phyloP scores from a whole-genome alignment of 1,140 invertebrate species.

The Eubasilissa regina region DNA sequence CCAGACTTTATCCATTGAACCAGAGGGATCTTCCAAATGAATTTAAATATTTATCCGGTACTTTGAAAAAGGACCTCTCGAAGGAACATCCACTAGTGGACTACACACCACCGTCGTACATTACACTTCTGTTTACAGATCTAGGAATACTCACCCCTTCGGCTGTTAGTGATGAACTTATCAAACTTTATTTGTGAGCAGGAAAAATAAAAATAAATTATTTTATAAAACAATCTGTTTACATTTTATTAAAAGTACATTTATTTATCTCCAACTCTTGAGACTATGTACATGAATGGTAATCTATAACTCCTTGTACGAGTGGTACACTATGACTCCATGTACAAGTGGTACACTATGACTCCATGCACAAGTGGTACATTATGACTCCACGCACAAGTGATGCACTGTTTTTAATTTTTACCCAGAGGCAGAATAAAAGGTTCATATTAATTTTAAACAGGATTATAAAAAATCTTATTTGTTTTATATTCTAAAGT shows the following conservation, averaged over 20 bases:
- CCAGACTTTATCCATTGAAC: slow-evolving; percentile 93
- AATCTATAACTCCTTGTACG: no score
- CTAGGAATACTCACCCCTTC: slow-evolving; percentile 95
- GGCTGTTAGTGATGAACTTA: slow-evolving; percentile 96
- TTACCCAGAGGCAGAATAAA: no score
- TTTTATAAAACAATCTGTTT: slow-evolving; percentile 35
- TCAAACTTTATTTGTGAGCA: slow-evolving; percentile 92
- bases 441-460: no score
- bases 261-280: not conserved
- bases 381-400: no score
- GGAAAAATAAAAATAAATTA: slow-evolving; percentile 37
- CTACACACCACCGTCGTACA: slow-evolving; percentile 95
- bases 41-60: slow-evolving; percentile 86
- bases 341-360: no score
- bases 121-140: slow-evolving; percentile 95
- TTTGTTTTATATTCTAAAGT: no score
- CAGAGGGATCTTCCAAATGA: slow-evolving; percentile 92
- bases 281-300: no score
- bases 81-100: slow-evolving; percentile 92
- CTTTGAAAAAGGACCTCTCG: slow-evolving; percentile 75
- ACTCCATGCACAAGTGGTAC: no score
- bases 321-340: no score
- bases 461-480: no score
- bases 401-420: no score
- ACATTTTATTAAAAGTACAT: not conserved